These are phyloP conservation scores for Gadopsis bispinosus DNA, from an alignment of 2,797 vertebrate species.

Conservation along the genomic window DNA sequence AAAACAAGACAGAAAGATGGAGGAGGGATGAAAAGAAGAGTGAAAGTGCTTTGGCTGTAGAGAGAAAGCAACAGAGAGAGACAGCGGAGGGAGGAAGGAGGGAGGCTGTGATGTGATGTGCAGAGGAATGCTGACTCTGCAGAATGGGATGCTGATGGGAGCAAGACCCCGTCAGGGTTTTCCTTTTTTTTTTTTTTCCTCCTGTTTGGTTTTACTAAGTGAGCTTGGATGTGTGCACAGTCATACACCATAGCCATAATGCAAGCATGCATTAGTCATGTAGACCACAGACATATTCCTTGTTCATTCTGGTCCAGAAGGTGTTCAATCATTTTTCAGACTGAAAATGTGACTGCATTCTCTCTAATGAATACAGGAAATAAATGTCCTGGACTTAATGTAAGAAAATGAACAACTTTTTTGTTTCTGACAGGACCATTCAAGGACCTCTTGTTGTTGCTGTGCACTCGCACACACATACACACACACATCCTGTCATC, in stretches of 20 bases:
- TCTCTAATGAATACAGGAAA: neutral
- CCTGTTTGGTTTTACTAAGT: constrained; percentile 42
- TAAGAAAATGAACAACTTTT: neutral
- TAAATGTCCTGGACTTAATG: neutral
- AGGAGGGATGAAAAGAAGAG: constrained; percentile 49
- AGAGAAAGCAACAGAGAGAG: constrained; percentile 48
- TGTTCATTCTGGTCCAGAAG: constrained; percentile 9
- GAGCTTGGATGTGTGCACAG: constrained; percentile 1
- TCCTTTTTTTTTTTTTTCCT: neutral
- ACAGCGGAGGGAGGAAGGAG: constrained; percentile 16
- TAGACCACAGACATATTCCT: constrained; percentile 1
- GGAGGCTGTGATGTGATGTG: constrained; percentile 50
- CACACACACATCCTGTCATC: constrained; percentile 20
- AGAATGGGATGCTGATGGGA: constrained; percentile 70
- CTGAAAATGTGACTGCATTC: neutral
- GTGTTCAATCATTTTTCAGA: neutral
- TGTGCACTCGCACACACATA: neutral
- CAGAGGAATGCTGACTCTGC: constrained; percentile 77
- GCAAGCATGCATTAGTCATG: constrained; percentile 10
- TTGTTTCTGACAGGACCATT: constrained; percentile 3
- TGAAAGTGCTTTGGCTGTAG: constrained; percentile 61
- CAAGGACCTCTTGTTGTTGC: constrained; percentile 10
- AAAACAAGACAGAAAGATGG: constrained; percentile 48
- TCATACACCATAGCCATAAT: constrained; percentile 6
- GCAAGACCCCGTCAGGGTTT: constrained; percentile 61